Percentiles rank a stretch among this genome's conserved stretches.
Evolutionary conservation across 2,113 vertebrate genomes (phyloP).

Genomic region (Tinamus guttatus): DNA sequence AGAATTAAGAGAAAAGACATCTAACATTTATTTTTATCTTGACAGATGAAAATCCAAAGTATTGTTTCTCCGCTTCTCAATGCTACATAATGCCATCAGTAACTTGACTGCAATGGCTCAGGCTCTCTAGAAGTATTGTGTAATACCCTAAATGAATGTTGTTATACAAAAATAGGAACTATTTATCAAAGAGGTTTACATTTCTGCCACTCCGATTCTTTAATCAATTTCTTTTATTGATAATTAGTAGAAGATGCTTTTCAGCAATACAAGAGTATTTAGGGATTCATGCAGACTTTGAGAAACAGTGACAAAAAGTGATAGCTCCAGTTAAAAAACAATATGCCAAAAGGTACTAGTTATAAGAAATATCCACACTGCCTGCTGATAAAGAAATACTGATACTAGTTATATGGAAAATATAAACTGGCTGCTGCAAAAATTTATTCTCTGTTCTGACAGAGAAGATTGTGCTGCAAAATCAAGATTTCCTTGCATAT

Average conservation of each 20-base stretch:
- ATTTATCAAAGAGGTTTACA: background rate
- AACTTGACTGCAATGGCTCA: background rate
- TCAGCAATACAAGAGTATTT: background rate
- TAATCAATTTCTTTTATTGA: constrained; percentile 17
- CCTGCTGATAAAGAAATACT: background rate
- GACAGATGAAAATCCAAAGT: background rate
- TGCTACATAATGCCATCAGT: constrained; percentile 5
- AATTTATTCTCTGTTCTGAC: background rate
- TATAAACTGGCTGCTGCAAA: background rate
- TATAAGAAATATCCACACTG: background rate
- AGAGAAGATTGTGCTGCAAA: background rate
- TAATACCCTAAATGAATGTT: background rate
- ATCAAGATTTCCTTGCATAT: background rate
- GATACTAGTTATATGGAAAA: background rate
- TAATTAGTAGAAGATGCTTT: background rate
- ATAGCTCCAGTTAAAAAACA: background rate
- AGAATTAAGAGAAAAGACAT: background rate
- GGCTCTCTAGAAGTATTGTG: background rate
- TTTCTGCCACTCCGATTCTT: constrained; percentile 1
- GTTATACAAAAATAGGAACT: background rate
- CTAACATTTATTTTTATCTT: background rate
- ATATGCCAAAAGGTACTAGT: background rate
- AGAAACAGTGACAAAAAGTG: background rate
- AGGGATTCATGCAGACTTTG: background rate
- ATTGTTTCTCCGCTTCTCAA: background rate